A percentile compares a stretch with the other conserved stretches of the same genome.
phyloP scores from a whole-genome alignment of 2,113 vertebrate genomes.

The Ictalurus punctatus region DNA sequence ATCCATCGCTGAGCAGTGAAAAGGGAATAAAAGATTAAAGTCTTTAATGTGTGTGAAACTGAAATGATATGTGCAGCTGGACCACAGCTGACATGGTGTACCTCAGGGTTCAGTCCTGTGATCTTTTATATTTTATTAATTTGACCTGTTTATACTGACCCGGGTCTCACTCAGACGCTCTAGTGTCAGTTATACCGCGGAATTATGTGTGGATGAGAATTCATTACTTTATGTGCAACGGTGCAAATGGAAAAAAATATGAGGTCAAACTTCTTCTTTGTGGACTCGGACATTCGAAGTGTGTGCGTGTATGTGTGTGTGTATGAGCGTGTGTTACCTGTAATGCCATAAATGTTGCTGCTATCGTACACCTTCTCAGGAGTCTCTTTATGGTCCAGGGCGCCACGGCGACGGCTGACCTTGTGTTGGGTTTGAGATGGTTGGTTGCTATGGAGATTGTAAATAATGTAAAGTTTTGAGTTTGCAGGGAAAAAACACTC shows the following conservation, averaged over 20 bases:
- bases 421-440: slow-evolving; percentile 33
- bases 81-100: not conserved
- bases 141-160: not conserved
- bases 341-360: slow-evolving; percentile 74
- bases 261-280: not conserved
- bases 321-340: slow-evolving; percentile 68
- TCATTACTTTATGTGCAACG: too few relatives aligned
- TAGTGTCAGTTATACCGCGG: too few relatives aligned
- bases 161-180: too few relatives aligned
- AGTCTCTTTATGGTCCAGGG: slow-evolving; percentile 56
- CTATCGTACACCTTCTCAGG: slow-evolving; percentile 69
- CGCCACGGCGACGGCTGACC: slow-evolving; percentile 66
- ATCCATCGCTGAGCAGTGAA: slow-evolving; percentile 75
- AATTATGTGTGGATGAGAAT: not conserved
- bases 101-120: not conserved
- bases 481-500: not conserved
- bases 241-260: not conserved
- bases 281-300: not conserved
- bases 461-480: not conserved
- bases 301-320: not conserved
- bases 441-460: slow-evolving; percentile 60
- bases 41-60: not conserved
- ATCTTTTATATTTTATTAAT: not conserved
- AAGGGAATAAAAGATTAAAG: not conserved
- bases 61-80: not conserved